Evolutionary conservation across 2,888 invertebrate species (phyloP).

Genomic region (Hypsopygia costalis): DNA sequence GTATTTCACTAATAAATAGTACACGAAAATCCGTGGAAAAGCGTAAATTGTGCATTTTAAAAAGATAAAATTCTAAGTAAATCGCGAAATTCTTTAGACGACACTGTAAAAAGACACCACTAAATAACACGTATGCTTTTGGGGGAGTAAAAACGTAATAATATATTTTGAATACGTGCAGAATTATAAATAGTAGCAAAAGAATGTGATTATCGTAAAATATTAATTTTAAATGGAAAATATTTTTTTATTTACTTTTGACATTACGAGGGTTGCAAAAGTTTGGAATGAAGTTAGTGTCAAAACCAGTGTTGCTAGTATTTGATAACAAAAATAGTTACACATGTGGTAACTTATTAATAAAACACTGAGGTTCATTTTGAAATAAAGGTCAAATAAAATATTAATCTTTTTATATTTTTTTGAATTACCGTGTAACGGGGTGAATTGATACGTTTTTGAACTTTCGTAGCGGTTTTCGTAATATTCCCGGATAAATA

Average conservation of each 20-base stretch:
- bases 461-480: no score
- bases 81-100: conserved; percentile 12
- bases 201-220: conserved; percentile 33
- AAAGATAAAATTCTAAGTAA: conserved; percentile 18
- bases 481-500: no score
- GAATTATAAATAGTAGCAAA: conserved; percentile 44
- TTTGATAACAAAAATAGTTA: no score
- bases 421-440: no score
- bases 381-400: no score
- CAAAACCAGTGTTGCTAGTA: conserved; percentile 19
- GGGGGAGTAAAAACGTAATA: conserved; percentile 35
- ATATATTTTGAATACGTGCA: conserved; percentile 40
- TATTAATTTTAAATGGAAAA: conserved; percentile 24
- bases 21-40: conserved; percentile 39
- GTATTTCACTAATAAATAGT: conserved; percentile 38
- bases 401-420: no score
- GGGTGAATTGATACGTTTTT: no score
- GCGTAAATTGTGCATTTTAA: conserved; percentile 55
- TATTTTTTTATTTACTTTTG: conserved; percentile 70
- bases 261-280: conserved; percentile 59
- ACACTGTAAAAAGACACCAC: conserved; percentile 37
- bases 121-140: conserved; percentile 29
- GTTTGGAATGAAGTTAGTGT: conserved; percentile 40
- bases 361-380: no score
- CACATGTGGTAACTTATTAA: no score